A percentile compares a stretch with the other conserved stretches of the same genome.
Evolutionary conservation across 2,113 vertebrate genomes (phyloP).

Genomic region (Oryzias celebensis): DNA sequence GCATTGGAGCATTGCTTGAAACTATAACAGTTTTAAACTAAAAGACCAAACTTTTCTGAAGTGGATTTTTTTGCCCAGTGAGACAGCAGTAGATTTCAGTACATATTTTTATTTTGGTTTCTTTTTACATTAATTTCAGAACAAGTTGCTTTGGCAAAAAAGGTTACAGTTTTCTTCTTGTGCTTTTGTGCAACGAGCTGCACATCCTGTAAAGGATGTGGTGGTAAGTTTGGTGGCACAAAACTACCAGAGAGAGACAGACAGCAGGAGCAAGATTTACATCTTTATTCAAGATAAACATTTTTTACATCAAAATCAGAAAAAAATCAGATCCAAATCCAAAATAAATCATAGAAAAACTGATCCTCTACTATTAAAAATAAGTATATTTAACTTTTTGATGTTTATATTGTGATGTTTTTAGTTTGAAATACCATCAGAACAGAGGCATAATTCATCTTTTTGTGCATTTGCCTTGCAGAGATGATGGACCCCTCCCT

Average conservation of each 20-base stretch:
- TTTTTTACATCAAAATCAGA: not conserved
- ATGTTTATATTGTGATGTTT: not conserved
- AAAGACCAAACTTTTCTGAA: no score
- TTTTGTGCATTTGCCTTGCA: constrained; percentile 6
- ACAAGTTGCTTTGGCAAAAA: not conserved
- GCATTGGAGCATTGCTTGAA: no score
- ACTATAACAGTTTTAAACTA: no score
- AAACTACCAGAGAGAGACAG: constrained; percentile 34
- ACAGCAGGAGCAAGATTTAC: constrained; percentile 34
- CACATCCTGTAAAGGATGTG: constrained; percentile 51
- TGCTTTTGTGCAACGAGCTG: constrained; percentile 10
- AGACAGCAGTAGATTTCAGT: no score
- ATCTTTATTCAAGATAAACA: not conserved
- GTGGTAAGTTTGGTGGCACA: constrained; percentile 39
- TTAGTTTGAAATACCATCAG: not conserved
- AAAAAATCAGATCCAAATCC: not conserved
- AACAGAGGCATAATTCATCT: not conserved
- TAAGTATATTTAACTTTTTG: not conserved
- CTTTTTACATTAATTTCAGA: not conserved
- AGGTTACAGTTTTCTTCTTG: not conserved
- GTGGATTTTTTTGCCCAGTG: no score
- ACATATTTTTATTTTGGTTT: not conserved
- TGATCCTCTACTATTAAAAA: not conserved
- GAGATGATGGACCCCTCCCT: constrained; percentile 56
- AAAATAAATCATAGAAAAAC: not conserved